Conservation (phyloP, 37 sponge, comb jelly and placozoan species). For the Petrosia ficiformis region DNA sequence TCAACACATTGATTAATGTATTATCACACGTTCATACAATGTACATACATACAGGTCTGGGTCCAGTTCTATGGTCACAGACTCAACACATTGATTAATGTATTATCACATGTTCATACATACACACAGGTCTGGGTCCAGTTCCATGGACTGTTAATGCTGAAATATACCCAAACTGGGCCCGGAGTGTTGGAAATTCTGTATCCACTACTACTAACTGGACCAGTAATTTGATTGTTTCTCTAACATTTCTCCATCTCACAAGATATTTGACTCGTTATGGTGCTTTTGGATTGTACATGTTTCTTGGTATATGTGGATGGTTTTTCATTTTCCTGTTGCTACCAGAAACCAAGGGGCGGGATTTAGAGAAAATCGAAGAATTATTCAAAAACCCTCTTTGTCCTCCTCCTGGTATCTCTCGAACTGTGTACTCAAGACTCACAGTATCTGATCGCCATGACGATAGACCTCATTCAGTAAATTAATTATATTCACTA, state of each 20-base stretch:
- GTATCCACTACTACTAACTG: conserved; percentile 43
- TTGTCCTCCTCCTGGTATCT: conserved; percentile 13
- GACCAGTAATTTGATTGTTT: conserved; percentile 36
- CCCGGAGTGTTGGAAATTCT: conserved; percentile 29
- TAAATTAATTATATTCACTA: too few relatives aligned
- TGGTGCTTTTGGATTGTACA: conserved; percentile 50
- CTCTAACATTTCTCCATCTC: conserved; percentile 53
- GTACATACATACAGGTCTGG: too few relatives aligned
- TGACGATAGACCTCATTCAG: too few relatives aligned
- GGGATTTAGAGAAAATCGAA: conserved; percentile 43
- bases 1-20: too few relatives aligned
- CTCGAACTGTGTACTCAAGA: not conserved
- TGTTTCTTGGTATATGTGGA: conserved; percentile 10
- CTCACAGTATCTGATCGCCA: not conserved
- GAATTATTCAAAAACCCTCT: conserved; percentile 32
- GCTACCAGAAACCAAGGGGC: conserved; percentile 57
- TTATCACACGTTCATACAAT: too few relatives aligned
- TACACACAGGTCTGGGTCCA: too few relatives aligned
- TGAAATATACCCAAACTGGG: conserved; percentile 63
- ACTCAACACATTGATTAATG: too few relatives aligned
- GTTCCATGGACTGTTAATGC: conserved; percentile 60
- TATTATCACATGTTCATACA: too few relatives aligned
- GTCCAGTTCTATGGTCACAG: too few relatives aligned
- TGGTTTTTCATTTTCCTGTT: conserved; percentile 49
- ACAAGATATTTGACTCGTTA: conserved; percentile 7